Evolutionary conservation across 2,797 vertebrate genomes (phyloP), one percentile per base, ranked within the genome.

Genomic region (Gadopsis marmoratus): DNA sequence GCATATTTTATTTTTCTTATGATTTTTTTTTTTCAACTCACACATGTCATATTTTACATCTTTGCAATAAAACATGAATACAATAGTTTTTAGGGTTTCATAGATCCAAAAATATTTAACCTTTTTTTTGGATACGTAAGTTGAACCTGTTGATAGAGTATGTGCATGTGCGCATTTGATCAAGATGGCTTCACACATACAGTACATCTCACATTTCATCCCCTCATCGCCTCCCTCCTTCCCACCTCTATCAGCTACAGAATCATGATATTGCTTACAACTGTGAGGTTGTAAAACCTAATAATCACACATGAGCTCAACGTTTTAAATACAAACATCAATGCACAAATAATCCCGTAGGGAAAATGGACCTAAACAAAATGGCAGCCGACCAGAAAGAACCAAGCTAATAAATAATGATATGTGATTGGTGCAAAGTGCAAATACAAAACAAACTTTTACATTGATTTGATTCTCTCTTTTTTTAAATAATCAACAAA

Each of bases 51-150:
- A 98, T 97, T 97, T 98, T 98, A 99, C 97, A 99, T 97, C 96
- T 98, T 97, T 98, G 97, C 97, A 98, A 97, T 97, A 97, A 98
- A 98, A 98, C 97, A 97, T 97, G 97, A 96, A 98, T 98, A 97
- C 96, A 97, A 97, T 97, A 97, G 97, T 97, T 97, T 97, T 96
- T 96, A 97, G 96, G 97, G 96, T 98, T 98, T 96, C 96, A 97
- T 95, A 97, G 97, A 97, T 97, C 97, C 97, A 98, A 99, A 95
- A 99, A 99, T 98, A 98, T 97, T 97, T 96, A 86, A 90, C 91
- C 86, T 97, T 97, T 96, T 43, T 97, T 97, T 96, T 97, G 96
- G 97, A 97, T 97, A 93, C 92, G 88, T 92, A 97, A 96, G 96
- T 96, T 97, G 96, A 95, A 95, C 95, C 96, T 95, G 94, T 95